Evolutionary conservation across 2,797 vertebrate species (phyloP).

Genomic region (Lacerta viridis): DNA sequence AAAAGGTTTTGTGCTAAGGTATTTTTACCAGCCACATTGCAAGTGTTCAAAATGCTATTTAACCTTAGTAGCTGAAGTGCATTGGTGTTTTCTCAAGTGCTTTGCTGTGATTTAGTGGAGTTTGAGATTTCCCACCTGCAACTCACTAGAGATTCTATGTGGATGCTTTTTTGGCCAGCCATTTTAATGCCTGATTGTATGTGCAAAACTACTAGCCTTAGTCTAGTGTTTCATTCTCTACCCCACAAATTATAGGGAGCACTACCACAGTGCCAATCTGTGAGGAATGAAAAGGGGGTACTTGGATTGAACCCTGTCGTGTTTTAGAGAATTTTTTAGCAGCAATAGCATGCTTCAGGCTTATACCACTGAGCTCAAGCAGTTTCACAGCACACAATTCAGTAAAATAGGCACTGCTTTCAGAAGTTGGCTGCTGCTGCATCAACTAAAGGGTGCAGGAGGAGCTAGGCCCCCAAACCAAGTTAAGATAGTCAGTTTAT

Average conservation of each 20-base stretch:
- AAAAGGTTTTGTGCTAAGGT: neutral
- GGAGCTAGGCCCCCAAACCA: neutral
- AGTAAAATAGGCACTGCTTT: neutral
- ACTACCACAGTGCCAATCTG: neutral
- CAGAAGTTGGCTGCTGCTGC: neutral
- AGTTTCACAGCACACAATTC: neutral
- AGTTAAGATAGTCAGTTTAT: neutral
- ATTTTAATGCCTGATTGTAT: neutral
- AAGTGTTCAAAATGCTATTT: conserved; percentile 24
- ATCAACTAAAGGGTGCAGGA: neutral
- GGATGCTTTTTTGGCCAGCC: neutral
- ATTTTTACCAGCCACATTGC: conserved; percentile 8
- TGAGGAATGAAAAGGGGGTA: neutral
- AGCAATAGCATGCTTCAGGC: neutral
- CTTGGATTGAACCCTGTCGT: neutral
- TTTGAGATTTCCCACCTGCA: neutral
- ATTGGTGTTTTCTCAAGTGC: conserved; percentile 11
- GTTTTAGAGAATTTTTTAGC: neutral
- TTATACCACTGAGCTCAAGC: neutral
- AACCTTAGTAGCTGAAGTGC: conserved; percentile 30
- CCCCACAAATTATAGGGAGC: neutral
- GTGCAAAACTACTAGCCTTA: neutral
- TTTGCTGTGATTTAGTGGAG: conserved; percentile 39
- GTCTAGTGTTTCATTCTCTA: neutral
- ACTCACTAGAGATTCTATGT: neutral